Percentiles rank a stretch among this genome's conserved stretches.
Conservation (phyloP, 1,140 invertebrate genomes). For the Dendrolimus punctatus region DNA sequence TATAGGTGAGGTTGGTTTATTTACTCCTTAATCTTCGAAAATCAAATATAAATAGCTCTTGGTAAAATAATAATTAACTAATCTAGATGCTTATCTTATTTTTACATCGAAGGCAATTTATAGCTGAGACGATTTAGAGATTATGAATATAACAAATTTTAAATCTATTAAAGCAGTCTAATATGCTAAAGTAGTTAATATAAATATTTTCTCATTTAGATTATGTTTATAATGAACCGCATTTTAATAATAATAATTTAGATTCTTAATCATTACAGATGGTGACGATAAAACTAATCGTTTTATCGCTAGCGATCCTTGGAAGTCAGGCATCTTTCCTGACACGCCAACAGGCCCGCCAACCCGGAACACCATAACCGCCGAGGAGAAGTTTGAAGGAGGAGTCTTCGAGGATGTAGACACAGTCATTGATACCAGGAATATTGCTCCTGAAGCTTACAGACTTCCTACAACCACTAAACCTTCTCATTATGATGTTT, state of each 20-base stretch:
- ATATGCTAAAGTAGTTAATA: too few species aligned
- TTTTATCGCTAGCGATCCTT: conserved; percentile 23
- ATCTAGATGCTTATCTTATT: too few species aligned
- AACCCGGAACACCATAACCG: conserved; percentile 41
- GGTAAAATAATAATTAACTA: too few species aligned
- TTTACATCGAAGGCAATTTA: too few species aligned
- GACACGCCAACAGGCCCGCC: conserved; percentile 10
- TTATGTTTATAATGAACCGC: neutral
- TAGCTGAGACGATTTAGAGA: too few species aligned
- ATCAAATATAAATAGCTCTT: too few species aligned
- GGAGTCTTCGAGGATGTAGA: conserved; percentile 41
- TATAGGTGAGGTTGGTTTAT: too few species aligned
- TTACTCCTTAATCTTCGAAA: too few species aligned
- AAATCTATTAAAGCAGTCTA: too few species aligned
- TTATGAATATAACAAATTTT: too few species aligned
- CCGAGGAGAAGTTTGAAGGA: conserved; percentile 40
- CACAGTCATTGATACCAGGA: neutral
- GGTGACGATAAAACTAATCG: conserved; percentile 37
- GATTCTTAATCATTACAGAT: conserved; percentile 29
- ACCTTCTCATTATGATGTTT: conserved; percentile 74
- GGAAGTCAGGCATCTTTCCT: conserved; percentile 18
- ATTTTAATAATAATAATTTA: conserved; percentile 1
- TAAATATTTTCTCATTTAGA: too few species aligned
- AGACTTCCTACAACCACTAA: conserved; percentile 74
- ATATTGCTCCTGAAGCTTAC: conserved; percentile 32